A percentile compares a stretch with the other conserved stretches of the same genome.
Conservation (phyloP, 2,113 vertebrate genomes). For the Arenaria interpres region DNA sequence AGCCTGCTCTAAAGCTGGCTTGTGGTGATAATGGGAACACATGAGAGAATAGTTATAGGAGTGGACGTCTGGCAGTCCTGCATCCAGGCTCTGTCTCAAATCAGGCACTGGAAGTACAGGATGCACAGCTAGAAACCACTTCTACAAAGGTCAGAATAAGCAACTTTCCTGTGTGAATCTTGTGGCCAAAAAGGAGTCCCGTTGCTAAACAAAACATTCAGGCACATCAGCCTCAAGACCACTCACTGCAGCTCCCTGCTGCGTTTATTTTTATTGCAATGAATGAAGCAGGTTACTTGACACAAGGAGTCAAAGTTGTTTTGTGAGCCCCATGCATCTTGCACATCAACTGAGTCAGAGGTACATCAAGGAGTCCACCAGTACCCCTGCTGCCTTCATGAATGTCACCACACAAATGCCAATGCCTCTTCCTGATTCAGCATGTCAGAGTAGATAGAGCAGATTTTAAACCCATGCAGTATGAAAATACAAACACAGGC, state of each 20-base stretch:
- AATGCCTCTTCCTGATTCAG: neutral
- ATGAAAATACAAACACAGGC: neutral
- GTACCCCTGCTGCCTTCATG: neutral
- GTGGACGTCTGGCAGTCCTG: neutral
- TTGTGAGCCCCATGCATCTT: neutral
- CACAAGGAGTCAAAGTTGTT: neutral
- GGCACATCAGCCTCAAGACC: neutral
- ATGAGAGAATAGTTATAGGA: neutral
- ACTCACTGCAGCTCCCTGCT: neutral
- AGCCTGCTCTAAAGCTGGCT: neutral
- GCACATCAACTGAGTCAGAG: neutral
- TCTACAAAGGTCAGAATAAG: neutral
- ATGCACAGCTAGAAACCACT: rapidly evolving
- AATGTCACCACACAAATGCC: neutral
- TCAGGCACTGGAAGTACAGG: neutral
- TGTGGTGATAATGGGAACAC: neutral
- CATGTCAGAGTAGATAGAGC: neutral
- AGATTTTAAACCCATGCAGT: neutral
- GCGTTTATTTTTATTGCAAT: neutral
- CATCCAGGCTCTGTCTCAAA: neutral
- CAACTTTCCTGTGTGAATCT: neutral
- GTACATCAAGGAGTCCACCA: neutral
- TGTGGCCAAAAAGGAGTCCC: neutral
- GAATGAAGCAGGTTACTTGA: neutral
- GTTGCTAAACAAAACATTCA: neutral